Base-by-base conservation (phyloP, 1,140 invertebrate species). In the Centruroides vittatus region DNA sequence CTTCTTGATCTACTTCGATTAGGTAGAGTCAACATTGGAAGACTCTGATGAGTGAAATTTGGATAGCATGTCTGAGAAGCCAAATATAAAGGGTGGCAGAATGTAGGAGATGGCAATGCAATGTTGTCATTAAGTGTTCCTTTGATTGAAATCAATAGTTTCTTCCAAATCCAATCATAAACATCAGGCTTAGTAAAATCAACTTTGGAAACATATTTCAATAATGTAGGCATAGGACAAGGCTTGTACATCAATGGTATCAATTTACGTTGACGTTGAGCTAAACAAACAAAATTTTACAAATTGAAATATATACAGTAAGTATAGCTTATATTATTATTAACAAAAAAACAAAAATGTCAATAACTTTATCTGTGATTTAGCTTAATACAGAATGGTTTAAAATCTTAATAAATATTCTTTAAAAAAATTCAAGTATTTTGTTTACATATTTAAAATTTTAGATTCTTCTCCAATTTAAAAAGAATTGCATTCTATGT, bases 161-260 rank as follows among this genome's bases (percentile, higher is more conserved):
- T 63, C 3, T 67, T 66, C 74, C 73, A 75, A 56, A 71, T 69
- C 74, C 74, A 76, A 23, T 72, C 72, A 48, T 67, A 65, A 35
- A 72, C 49, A 55, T 70, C 68, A 36, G 64, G 57, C 55, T 70
- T 71, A 34, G 73, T 74, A 63, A 70, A 74, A 65, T 76, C 73
- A 67, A 74, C 73, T 55, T 70, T 69, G 4, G 73, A 69, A 13
- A 76, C 64, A 53, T 72, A 68, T 11, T 67, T 62, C 12, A 76
- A 60, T 12, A 74, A 70, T 46, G 70, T 59, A 8, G 75, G 75
- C 23, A 73, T 70, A 11, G 64, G 52, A 57, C 71, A 72, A 0
- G 59, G 63, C 56, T 72, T 67, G 36, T 71, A 71, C 3, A 75
- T 63, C 3, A 75, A 67, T 9, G 74, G 74, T 55, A 76, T 72